Base-by-base conservation (phyloP, 2,888 invertebrate species). In the Metopia argyrocephala region DNA sequence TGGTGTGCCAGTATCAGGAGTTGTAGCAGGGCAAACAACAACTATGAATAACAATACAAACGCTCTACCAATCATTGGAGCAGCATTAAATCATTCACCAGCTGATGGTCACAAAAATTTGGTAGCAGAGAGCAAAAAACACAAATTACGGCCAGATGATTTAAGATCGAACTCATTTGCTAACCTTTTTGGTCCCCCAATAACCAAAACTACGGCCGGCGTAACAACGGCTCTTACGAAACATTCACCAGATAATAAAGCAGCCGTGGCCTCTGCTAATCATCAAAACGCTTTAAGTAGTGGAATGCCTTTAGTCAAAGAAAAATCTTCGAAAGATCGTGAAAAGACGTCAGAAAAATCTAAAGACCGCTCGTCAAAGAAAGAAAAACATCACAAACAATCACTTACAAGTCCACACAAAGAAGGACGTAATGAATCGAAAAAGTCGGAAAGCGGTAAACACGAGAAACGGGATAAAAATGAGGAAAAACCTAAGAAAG, bases 111-210 rank as follows among this genome's bases (percentile, higher is more conserved):
- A 75, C 23, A 64, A 76, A 15, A 20, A 3, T 38, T n/a, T 62
- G 46, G n/a, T 57, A 18, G 65, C n/a, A 65, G 84, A 52, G 28
- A 25, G 65, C 69, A 94, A 93, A 84, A 93, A 93, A 89, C 93
- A 93, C 84, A 94, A 93, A 88, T 87, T 91, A 48, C 92, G 93
- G 83, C 83, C 79, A 90, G 93, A 93, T 85, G 89, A 92, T 59
- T 91, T 92, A 54, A 93, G 92, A 88, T 91, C 91, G 6, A 92
- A 93, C 86, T 93, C 94, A 81, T 97, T 97, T 90, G 94, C 94
- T 62, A 94, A 94, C 85, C 91, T 97, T 54, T 97, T 97, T 91
- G 97, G 97, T 0, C 92, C 94, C 23, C 96, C 96, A 0, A 94
- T 97, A 84, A 94, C 94, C 76, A 96, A 96, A 88, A 94, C 94